A percentile compares a stretch with the other conserved stretches of the same genome.
Conservation (phyloP, 64 coral and sea anemone genomes). For the Acropora tenuis region DNA sequence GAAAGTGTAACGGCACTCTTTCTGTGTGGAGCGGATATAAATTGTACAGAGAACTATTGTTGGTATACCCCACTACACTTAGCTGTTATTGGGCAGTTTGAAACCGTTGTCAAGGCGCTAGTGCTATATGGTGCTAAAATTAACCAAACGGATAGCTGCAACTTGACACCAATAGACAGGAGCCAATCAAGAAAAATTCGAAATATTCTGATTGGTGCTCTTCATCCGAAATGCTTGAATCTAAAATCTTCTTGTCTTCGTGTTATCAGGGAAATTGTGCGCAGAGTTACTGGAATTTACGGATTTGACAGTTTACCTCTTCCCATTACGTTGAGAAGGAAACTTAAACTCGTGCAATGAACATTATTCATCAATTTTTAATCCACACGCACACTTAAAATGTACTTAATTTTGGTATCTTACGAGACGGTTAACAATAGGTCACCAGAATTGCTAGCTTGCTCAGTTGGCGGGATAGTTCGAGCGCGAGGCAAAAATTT, state of each 20-base stretch:
- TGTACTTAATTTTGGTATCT: not conserved
- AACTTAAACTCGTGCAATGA: not conserved
- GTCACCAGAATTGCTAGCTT: no score
- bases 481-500: no score
- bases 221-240: not conserved
- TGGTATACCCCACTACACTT: constrained; percentile 74
- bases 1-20: constrained; percentile 51
- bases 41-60: constrained; percentile 72
- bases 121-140: constrained; percentile 59
- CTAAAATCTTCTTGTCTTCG: constrained; percentile 7
- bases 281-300: not conserved
- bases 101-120: constrained; percentile 35
- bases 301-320: constrained; percentile 27
- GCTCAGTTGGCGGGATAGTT: no score
- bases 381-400: not conserved
- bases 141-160: constrained; percentile 33
- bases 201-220: constrained; percentile 2
- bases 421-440: no score
- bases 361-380: not conserved
- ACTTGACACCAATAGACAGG: constrained; percentile 63
- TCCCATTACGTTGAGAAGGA: constrained; percentile 5
- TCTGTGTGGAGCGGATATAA: constrained; percentile 65
- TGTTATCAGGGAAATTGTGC: not conserved
- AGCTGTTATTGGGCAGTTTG: constrained; percentile 58
- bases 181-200: constrained; percentile 47